Base-by-base conservation (phyloP, 1,140 invertebrate genomes). In the Procambarus clarkii region DNA sequence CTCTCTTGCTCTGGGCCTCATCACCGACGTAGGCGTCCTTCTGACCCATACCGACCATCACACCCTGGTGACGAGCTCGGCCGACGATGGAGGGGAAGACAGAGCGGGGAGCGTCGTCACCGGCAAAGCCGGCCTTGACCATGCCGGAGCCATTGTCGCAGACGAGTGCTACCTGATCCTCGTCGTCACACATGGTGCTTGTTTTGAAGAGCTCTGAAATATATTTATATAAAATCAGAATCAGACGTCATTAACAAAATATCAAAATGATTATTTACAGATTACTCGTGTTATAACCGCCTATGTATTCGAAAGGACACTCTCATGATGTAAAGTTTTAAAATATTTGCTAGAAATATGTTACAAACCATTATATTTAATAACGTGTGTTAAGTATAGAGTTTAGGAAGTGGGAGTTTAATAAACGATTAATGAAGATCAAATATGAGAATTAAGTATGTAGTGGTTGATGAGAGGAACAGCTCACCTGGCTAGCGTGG, bases 41-140 rank as follows among this genome's bases (percentile, higher is more conserved):
- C 95, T 98, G 98, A 92, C 98, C 98, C 98, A 98, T 98, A 95
- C 98, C 98, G 93, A 98, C 98, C 98, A 98, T 98, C 93, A 98
- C 97, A 91, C 93, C 97, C 97, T 93, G 92, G 86, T 96, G 95
- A 86, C 96, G 94, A 71, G 96, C 96, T 81, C 96, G 94, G 90
- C 96, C 96, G 79, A 96, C 95, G 93, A 96, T 96, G 71, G 96
- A 96, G 78, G 98, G 98, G 95, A 99, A 99, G 81, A 99, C 98
- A 94, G 98, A 98, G 94, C 98, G 96, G 58, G 98, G 98, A 76
- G 98, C 98, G 94, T 99, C 98, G 94, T 99, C 98, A 93, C 96
- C 96, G 93, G 96, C 96, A 93, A 96, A 96, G 91, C 96, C 96
- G 91, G 96, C 96, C 93, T 96, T 96, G 94, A 95, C 96, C 96